phyloP scores from a whole-genome alignment of 2,888 invertebrate species.

The Hypomecis punctinalis region DNA sequence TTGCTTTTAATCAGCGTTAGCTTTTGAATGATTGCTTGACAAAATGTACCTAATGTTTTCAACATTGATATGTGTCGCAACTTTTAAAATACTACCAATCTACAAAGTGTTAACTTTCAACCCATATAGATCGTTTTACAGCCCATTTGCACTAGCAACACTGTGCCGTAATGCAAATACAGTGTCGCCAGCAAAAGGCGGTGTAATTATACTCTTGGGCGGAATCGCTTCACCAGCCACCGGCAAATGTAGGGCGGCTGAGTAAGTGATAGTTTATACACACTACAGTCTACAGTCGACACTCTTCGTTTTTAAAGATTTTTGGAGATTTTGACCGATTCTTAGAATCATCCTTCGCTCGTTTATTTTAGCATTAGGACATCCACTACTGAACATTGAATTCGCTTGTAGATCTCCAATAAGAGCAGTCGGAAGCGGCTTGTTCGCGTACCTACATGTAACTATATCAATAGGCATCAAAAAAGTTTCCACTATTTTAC shows the following conservation, averaged over 20 bases:
- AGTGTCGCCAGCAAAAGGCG: slow-evolving; percentile 61
- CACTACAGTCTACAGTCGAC: neutral
- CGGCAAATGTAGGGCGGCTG: slow-evolving; percentile 14
- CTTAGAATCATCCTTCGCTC: no score
- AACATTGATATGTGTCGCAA: no score
- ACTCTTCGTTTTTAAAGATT: neutral
- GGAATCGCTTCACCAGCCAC: slow-evolving; percentile 45
- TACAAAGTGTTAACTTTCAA: slow-evolving; percentile 2
- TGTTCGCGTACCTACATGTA: no score
- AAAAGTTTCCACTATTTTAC: no score
- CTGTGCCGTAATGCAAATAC: slow-evolving; percentile 63
- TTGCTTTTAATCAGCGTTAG: no score
- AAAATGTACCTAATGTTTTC: no score
- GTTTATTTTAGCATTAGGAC: no score
- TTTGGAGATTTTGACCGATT: neutral
- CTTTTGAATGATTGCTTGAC: no score
- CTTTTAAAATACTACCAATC: neutral
- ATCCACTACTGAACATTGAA: no score
- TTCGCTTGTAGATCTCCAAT: no score
- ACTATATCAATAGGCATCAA: no score
- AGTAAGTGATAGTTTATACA: slow-evolving; percentile 7
- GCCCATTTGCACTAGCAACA: slow-evolving; percentile 10
- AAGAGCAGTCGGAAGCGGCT: no score
- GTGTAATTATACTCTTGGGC: slow-evolving; percentile 67
- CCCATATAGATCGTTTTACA: slow-evolving; percentile 9